Evolutionary conservation across 2,888 invertebrate species (phyloP).

Genomic region (Falcaria lacertinaria): DNA sequence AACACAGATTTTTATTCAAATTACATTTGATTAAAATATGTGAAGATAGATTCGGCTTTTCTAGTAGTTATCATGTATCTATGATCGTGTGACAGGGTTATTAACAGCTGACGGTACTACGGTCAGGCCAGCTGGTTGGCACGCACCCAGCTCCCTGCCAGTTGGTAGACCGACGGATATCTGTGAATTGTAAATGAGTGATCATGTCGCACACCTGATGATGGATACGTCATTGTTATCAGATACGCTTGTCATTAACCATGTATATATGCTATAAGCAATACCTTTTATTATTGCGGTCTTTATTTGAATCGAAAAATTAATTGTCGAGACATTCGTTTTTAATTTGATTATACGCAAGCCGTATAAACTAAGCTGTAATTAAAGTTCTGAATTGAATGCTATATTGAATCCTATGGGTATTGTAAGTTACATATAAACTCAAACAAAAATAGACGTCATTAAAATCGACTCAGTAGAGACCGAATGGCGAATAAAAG

Average conservation of each 20-base stretch:
- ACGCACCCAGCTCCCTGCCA: constrained; percentile 45
- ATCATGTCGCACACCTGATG: constrained; percentile 19
- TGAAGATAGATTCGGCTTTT: neutral
- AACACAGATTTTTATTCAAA: too few species aligned
- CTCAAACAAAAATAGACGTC: constrained; percentile 1
- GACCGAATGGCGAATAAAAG: neutral
- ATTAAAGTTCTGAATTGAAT: too few species aligned
- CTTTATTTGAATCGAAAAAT: too few species aligned
- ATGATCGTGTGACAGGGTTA: constrained; percentile 32
- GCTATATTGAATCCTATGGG: too few species aligned
- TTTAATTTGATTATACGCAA: too few species aligned
- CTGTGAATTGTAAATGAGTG: constrained; percentile 42
- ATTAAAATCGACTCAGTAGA: neutral
- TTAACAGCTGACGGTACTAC: constrained; percentile 37
- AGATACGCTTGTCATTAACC: neutral
- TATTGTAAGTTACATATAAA: neutral
- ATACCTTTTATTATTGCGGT: neutral
- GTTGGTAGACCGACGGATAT: constrained; percentile 40
- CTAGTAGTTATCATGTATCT: constrained; percentile 11
- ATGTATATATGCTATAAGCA: neutral
- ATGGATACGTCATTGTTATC: neutral
- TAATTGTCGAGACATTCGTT: too few species aligned
- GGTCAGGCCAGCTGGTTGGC: constrained; percentile 42
- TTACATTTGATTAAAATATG: too few species aligned
- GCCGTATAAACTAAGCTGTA: too few species aligned